A percentile compares a stretch with the other conserved stretches of the same genome.
Conservation (phyloP, 2,888 invertebrate species). For the Scaptomyza cyrtandrae region DNA sequence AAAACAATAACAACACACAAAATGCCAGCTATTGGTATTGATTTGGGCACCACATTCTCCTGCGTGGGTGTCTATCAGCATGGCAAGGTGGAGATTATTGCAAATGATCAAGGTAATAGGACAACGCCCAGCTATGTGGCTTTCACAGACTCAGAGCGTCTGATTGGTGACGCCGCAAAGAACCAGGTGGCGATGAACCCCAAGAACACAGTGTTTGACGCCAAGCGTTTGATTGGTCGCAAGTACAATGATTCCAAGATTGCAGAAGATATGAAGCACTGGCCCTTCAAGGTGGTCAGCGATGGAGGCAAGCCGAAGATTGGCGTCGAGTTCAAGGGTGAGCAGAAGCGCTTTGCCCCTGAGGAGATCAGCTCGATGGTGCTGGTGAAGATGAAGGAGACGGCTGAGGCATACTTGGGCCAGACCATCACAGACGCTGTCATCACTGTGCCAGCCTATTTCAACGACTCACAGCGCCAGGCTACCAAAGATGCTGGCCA, state of each 20-base stretch:
- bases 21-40: constrained; percentile 87
- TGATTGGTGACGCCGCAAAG: constrained; percentile 90
- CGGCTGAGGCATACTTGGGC: constrained; percentile 94
- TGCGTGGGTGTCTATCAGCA: constrained; percentile 93
- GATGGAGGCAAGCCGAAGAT: constrained; percentile 93
- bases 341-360: constrained; percentile 93
- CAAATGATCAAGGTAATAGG: constrained; percentile 91
- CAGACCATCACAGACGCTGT: constrained; percentile 93
- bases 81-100: constrained; percentile 93
- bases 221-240: constrained; percentile 96
- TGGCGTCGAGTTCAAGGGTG: constrained; percentile 94
- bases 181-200: constrained; percentile 95
- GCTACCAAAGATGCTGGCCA: constrained; percentile 30
- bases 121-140: constrained; percentile 86
- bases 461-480: constrained; percentile 33
- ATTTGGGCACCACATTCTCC: constrained; percentile 86
- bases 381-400: constrained; percentile 96
- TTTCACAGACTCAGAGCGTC: constrained; percentile 92
- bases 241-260: constrained; percentile 94
- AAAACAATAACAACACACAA: constrained; percentile 24
- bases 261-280: constrained; percentile 96
- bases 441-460: constrained; percentile 92
- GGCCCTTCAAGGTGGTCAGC: constrained; percentile 95
- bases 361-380: constrained; percentile 97
- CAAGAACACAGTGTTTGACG: constrained; percentile 96